Evolutionary conservation across 2,113 vertebrate species (phyloP).

Genomic region (Elephantulus edwardii): DNA sequence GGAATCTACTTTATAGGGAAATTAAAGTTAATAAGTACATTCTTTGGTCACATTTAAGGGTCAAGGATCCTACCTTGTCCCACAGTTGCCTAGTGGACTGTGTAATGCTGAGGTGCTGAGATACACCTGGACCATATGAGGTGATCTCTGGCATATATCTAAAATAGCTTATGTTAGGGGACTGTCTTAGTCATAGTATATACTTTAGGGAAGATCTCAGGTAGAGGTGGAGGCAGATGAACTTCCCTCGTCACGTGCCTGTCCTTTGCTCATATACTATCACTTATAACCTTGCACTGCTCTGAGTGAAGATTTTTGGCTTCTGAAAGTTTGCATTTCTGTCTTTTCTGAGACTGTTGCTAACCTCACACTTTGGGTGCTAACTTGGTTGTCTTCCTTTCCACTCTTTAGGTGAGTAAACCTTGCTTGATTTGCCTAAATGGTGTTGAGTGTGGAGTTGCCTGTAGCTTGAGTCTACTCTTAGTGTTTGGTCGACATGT

Average conservation of each 20-base stretch:
- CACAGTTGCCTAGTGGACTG: too few relatives aligned
- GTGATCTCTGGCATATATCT: neutral
- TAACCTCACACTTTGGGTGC: neutral
- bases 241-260: neutral
- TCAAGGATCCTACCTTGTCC: too few relatives aligned
- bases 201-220: too few relatives aligned
- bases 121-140: neutral
- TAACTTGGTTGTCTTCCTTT: neutral
- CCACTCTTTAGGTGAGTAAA: neutral
- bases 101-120: neutral
- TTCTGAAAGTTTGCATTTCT: neutral
- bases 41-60: neutral
- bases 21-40: neutral
- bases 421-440: neutral
- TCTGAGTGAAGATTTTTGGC: neutral
- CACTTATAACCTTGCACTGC: neutral
- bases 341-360: neutral
- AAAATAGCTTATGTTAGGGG: neutral
- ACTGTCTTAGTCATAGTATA: too few relatives aligned
- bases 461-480: neutral
- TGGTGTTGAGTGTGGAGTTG: neutral
- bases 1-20: neutral
- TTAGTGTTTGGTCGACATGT: neutral
- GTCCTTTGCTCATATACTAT: neutral
- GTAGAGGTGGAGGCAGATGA: neutral